Percentiles rank a stretch among this genome's conserved stretches.
Conservation (phyloP, 2,797 vertebrate genomes). For the Furcifer pardalis region DNA sequence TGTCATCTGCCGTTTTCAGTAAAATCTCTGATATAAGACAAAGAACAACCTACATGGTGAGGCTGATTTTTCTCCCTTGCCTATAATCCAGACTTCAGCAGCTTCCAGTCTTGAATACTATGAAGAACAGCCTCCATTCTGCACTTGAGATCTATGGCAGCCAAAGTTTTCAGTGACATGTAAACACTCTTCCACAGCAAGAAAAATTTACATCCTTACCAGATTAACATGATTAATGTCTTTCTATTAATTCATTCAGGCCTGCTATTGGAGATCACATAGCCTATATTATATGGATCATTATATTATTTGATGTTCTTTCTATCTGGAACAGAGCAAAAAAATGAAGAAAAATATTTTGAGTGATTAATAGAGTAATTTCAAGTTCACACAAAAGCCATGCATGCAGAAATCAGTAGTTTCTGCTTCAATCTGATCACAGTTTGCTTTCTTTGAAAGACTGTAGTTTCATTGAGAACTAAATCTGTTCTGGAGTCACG, state of each 20-base stretch:
- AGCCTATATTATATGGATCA: neutral
- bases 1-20: neutral
- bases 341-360: conserved; percentile 44
- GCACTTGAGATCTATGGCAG: neutral
- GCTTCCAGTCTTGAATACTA: neutral
- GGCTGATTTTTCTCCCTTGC: neutral
- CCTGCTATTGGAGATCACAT: neutral
- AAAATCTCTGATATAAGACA: neutral
- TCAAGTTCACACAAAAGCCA: conserved; percentile 42
- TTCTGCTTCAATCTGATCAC: conserved; percentile 53
- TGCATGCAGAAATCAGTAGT: conserved; percentile 50
- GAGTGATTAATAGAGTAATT: conserved; percentile 46
- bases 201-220: neutral
- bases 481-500: conserved; percentile 56
- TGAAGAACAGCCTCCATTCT: neutral
- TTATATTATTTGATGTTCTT: neutral
- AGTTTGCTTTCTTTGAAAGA: conserved; percentile 53
- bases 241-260: neutral
- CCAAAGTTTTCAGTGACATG: too few relatives aligned
- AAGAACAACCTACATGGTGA: neutral
- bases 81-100: neutral
- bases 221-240: neutral
- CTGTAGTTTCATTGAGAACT: conserved; percentile 39
- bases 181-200: neutral
- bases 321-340: neutral